phyloP scores from a whole-genome alignment of 2,113 vertebrate species.

The Plotosus lineatus region DNA sequence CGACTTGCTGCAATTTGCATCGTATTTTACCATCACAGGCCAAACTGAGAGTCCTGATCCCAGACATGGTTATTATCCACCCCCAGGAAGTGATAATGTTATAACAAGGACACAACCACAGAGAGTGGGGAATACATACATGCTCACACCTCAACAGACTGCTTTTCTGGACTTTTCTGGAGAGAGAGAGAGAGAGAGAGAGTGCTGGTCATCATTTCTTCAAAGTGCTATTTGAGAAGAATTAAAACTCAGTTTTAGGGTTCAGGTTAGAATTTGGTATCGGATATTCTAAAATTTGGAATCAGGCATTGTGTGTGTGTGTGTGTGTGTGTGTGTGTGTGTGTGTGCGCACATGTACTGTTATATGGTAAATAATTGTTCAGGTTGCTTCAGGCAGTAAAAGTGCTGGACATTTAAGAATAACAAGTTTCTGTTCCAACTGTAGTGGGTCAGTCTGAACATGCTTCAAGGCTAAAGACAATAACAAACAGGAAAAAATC shows the following conservation, averaged over 20 bases:
- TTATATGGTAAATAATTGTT: constrained; percentile 10
- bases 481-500: background rate
- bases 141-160: constrained; percentile 5
- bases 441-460: constrained; percentile 8
- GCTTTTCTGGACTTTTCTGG: constrained; percentile 6
- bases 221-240: no score
- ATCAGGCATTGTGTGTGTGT: no score
- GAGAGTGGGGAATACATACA: constrained; percentile 26
- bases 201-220: no score
- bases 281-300: no score
- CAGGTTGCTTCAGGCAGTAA: background rate
- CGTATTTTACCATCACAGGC: constrained; percentile 31
- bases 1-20: constrained; percentile 52
- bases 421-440: background rate
- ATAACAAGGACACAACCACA: constrained; percentile 47
- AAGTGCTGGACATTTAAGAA: background rate
- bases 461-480: background rate
- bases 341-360: background rate
- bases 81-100: constrained; percentile 48
- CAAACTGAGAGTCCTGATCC: background rate
- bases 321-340: background rate
- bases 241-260: no score
- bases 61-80: constrained; percentile 17
- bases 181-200: no score
- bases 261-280: no score